A percentile compares a stretch with the other conserved stretches of the same genome.
Conservation (phyloP, 2,888 invertebrate genomes). For the Pammene fasciana region DNA sequence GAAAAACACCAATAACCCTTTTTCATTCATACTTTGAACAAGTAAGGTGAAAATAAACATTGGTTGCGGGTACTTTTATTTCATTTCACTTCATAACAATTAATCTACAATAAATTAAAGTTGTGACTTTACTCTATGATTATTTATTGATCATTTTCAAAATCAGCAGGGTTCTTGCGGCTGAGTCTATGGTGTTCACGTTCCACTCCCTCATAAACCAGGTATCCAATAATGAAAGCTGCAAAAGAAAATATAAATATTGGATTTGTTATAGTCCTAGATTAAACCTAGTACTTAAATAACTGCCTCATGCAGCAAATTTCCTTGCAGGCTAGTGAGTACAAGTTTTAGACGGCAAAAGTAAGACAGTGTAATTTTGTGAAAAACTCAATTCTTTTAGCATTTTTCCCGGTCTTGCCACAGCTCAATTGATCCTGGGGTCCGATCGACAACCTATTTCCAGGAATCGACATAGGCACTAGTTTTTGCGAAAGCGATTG, state of each 20-base stretch:
- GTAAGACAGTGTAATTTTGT: too few relatives aligned
- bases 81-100: constrained; percentile 32
- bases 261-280: too few relatives aligned
- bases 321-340: too few relatives aligned
- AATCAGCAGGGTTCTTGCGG: constrained; percentile 89
- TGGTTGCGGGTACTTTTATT: constrained; percentile 18
- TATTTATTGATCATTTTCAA: constrained; percentile 84
- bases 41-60: constrained; percentile 14
- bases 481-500: too few relatives aligned
- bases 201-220: constrained; percentile 85
- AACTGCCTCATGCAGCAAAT: too few relatives aligned
- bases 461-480: too few relatives aligned
- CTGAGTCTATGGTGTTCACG: constrained; percentile 78
- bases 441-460: too few relatives aligned
- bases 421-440: too few relatives aligned
- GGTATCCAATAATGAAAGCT: constrained; percentile 85
- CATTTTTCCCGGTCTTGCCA: too few relatives aligned
- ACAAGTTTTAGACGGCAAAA: too few relatives aligned
- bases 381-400: too few relatives aligned
- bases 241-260: constrained; percentile 57
- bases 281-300: too few relatives aligned
- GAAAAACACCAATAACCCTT: neutral
- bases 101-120: constrained; percentile 39
- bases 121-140: constrained; percentile 2
- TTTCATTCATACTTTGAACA: neutral